Conservation (phyloP, 2,113 vertebrate genomes). For the Xenopus laevis region DNA sequence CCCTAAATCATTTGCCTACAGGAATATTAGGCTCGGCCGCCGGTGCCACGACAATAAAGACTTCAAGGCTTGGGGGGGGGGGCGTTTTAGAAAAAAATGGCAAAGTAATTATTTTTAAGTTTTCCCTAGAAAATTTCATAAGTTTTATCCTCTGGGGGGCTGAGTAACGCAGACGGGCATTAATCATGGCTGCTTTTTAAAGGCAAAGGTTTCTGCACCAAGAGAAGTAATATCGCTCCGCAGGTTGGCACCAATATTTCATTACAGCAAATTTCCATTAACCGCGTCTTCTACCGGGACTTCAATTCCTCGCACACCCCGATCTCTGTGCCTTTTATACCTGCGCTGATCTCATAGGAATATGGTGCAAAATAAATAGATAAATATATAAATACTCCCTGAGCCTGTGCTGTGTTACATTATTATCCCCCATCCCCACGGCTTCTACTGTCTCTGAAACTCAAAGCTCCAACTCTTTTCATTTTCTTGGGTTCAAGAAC, state of each 20-base stretch:
- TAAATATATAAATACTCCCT: too few relatives aligned
- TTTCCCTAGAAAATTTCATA: slow-evolving; percentile 29
- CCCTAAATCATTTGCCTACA: slow-evolving; percentile 35
- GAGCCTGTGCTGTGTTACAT: too few relatives aligned
- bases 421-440: too few relatives aligned
- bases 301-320: too few relatives aligned
- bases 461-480: too few relatives aligned
- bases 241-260: slow-evolving; percentile 16
- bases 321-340: too few relatives aligned
- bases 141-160: slow-evolving; percentile 17
- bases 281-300: background rate
- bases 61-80: background rate
- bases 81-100: slow-evolving; percentile 10
- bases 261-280: slow-evolving; percentile 5
- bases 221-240: slow-evolving; percentile 23
- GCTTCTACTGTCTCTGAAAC: too few relatives aligned
- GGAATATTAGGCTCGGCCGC: slow-evolving; percentile 14
- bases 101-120: slow-evolving; percentile 38
- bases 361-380: too few relatives aligned
- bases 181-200: slow-evolving; percentile 13
- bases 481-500: too few relatives aligned
- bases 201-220: slow-evolving; percentile 16
- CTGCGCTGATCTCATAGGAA: too few relatives aligned
- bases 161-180: slow-evolving; percentile 1
- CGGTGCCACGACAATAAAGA: slow-evolving; percentile 20